Conservation (phyloP, 2,888 invertebrate species). For the Synanthedon andrenaeformis region DNA sequence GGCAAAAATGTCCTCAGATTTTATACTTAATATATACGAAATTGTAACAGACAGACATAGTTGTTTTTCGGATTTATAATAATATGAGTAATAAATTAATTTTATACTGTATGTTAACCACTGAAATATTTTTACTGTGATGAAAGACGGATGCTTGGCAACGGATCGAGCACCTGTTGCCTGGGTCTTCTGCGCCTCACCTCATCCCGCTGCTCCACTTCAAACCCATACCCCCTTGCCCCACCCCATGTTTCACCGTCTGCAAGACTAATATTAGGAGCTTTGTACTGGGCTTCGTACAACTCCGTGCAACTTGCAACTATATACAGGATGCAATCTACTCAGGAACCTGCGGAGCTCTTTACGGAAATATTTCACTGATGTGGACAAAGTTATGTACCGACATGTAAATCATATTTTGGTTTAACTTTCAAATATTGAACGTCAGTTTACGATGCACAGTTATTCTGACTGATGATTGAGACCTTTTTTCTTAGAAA, state of each 20-base stretch:
- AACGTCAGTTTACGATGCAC: too few species aligned
- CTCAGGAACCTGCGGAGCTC: neutral
- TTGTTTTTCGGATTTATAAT: too few species aligned
- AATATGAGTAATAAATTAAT: too few species aligned
- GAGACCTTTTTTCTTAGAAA: too few species aligned
- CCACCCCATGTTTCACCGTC: slow-evolving; percentile 6
- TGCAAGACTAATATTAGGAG: slow-evolving; percentile 28
- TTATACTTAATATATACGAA: too few species aligned
- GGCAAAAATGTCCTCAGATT: too few species aligned
- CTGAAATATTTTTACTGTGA: neutral
- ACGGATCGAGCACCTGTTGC: slow-evolving; percentile 38
- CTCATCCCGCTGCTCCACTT: slow-evolving; percentile 1
- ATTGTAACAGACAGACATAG: too few species aligned
- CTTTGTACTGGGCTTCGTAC: slow-evolving; percentile 16
- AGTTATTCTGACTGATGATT: too few species aligned
- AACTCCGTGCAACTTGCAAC: neutral
- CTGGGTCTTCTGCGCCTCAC: slow-evolving; percentile 9
- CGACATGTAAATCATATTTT: too few species aligned
- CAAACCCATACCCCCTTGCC: slow-evolving; percentile 1
- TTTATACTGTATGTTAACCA: too few species aligned
- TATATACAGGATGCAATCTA: neutral
- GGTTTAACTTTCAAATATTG: too few species aligned
- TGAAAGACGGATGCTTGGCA: slow-evolving; percentile 17
- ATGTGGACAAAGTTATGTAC: too few species aligned
- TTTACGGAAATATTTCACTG: neutral